A percentile compares a stretch with the other conserved stretches of the same genome.
phyloP scores from a whole-genome alignment of 1,140 invertebrate species.

The Heterodera schachtii region DNA sequence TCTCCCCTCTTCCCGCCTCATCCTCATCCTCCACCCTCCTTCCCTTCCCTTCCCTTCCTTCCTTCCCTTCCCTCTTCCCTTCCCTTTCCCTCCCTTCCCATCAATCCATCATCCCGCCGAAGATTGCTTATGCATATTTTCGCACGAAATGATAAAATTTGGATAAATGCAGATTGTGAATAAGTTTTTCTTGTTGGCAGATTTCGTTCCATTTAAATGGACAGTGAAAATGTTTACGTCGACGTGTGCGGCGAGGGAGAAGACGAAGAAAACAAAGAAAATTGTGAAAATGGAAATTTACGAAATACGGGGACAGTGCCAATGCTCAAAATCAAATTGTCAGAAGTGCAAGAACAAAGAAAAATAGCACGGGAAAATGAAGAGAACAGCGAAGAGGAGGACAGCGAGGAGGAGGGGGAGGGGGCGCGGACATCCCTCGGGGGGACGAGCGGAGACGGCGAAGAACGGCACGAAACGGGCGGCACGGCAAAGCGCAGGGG shows the following conservation, averaged over 20 bases:
- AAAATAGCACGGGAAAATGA: background rate
- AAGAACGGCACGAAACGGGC: background rate
- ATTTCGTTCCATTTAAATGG: conserved; percentile 8
- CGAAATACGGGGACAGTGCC: background rate
- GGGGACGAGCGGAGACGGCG: background rate
- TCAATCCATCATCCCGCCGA: no score
- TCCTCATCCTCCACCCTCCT: no score
- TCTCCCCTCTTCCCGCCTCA: no score
- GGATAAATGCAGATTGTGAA: background rate
- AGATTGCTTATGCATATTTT: background rate
- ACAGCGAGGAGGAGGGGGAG: background rate
- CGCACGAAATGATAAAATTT: conserved; percentile 11
- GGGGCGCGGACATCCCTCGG: background rate
- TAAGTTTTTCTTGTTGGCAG: conserved; percentile 1
- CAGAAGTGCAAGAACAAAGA: background rate
- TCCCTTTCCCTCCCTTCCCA: no score
- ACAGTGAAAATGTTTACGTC: conserved; percentile 17
- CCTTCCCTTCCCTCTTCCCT: no score
- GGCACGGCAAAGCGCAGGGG: conserved; percentile 2
- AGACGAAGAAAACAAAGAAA: conserved; percentile 26
- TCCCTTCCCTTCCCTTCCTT: no score
- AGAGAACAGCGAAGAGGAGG: conserved; percentile 5
- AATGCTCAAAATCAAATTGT: background rate
- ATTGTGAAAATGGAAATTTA: conserved; percentile 9
- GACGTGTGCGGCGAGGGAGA: conserved; percentile 23